A percentile compares a stretch with the other conserved stretches of the same genome.
Evolutionary conservation across 2,888 invertebrate genomes (phyloP).

Genomic region (Ernsta delagoae): DNA sequence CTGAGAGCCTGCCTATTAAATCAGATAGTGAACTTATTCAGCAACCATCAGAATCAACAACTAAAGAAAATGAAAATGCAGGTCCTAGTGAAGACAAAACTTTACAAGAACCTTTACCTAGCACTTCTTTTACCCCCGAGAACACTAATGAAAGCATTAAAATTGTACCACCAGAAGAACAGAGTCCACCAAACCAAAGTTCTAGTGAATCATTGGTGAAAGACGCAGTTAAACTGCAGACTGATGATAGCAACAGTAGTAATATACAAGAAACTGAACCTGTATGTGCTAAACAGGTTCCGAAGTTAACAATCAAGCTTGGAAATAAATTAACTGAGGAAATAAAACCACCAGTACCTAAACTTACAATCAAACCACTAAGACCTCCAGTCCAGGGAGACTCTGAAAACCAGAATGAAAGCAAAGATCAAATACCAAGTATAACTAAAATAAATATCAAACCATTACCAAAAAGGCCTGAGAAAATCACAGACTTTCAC

Average conservation of each 20-base stretch:
- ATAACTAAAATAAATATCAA: constrained; percentile 79
- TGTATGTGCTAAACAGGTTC: constrained; percentile 69
- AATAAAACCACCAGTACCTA: constrained; percentile 69
- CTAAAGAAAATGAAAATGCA: constrained; percentile 16
- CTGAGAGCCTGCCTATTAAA: neutral
- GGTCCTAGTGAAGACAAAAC: constrained; percentile 21
- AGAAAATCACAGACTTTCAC: constrained; percentile 75
- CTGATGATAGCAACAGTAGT: constrained; percentile 48
- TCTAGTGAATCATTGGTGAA: constrained; percentile 39
- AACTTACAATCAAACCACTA: constrained; percentile 72
- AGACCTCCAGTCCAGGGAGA: constrained; percentile 56
- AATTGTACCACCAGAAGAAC: constrained; percentile 53
- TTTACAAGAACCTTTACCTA: constrained; percentile 7
- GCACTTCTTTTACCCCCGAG: neutral
- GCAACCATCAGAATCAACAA: constrained; percentile 17
- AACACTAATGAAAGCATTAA: constrained; percentile 1
- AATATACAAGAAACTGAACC: constrained; percentile 49
- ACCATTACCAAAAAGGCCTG: constrained; percentile 76
- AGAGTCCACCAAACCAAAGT: constrained; percentile 53
- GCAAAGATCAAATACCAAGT: constrained; percentile 65
- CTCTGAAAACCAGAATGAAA: constrained; percentile 47
- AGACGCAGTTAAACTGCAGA: constrained; percentile 41
- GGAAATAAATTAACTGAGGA: constrained; percentile 67
- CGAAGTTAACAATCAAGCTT: constrained; percentile 81
- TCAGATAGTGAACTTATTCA: constrained; percentile 32